These are phyloP conservation scores for Megalurothrips usitatus DNA, from an alignment of 2,888 invertebrate genomes.

Conservation along the genomic window DNA sequence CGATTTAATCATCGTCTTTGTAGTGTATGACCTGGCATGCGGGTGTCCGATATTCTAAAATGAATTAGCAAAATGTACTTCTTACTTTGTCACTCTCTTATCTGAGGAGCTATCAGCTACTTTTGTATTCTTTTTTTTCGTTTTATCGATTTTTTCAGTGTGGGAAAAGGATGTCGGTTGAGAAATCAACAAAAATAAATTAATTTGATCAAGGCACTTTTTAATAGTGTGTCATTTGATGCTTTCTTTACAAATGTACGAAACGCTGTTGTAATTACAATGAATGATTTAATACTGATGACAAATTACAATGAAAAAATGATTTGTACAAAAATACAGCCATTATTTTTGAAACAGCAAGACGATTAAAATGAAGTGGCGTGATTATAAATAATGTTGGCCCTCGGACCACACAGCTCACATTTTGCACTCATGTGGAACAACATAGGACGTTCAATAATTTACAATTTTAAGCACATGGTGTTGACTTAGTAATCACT, in stretches of 20 bases:
- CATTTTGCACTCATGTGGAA: not conserved
- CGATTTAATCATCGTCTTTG: too few species aligned
- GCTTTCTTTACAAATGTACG: conserved; percentile 5
- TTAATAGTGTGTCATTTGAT: not conserved
- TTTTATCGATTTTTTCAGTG: not conserved
- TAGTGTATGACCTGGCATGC: too few species aligned
- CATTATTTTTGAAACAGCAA: not conserved
- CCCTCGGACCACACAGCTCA: not conserved
- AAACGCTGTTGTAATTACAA: not conserved
- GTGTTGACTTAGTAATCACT: too few species aligned
- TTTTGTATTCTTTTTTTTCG: not conserved
- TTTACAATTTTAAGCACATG: too few species aligned
- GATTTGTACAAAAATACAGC: conserved; percentile 18
- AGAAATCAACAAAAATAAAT: not conserved
- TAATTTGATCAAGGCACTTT: not conserved
- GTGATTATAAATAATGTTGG: not conserved
- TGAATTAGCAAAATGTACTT: too few species aligned
- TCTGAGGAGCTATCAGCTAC: not conserved
- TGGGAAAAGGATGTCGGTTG: not conserved
- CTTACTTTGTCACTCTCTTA: too few species aligned
- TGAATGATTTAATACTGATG: conserved; percentile 17
- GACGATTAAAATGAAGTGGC: not conserved
- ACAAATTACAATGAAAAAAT: not conserved
- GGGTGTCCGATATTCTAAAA: too few species aligned
- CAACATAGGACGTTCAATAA: too few species aligned